Evolutionary conservation across 2,113 vertebrate genomes (phyloP).

Genomic region (Isichthys henryi): DNA sequence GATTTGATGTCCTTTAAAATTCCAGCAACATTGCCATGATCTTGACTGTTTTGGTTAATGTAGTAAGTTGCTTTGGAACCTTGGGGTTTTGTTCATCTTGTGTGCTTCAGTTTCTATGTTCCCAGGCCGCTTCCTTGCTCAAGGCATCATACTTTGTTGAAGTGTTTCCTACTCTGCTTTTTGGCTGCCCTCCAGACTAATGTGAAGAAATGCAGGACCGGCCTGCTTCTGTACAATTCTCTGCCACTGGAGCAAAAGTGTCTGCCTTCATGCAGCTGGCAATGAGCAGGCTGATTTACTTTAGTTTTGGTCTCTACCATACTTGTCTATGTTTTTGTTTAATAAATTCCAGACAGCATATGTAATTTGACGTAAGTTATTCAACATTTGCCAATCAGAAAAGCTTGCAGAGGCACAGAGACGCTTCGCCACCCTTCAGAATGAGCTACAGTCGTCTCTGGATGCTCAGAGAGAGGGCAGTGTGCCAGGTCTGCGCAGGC

Average conservation of each 20-base stretch:
- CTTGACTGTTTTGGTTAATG: background rate
- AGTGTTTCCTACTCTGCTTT: background rate
- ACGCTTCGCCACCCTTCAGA: slow-evolving; percentile 86
- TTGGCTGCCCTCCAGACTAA: background rate
- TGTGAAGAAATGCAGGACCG: background rate
- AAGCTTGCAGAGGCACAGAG: slow-evolving; percentile 96
- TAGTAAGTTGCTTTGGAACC: background rate
- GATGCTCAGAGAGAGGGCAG: slow-evolving; percentile 85
- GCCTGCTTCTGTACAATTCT: background rate
- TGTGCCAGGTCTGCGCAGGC: slow-evolving; percentile 67
- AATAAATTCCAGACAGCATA: background rate
- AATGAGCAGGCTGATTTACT: background rate
- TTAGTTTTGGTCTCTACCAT: background rate
- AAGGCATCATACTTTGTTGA: background rate
- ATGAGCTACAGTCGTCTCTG: slow-evolving; percentile 88
- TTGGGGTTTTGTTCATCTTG: background rate
- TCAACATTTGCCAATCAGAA: slow-evolving; percentile 54
- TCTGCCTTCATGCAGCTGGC: background rate
- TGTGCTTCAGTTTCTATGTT: background rate
- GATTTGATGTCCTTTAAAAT: background rate
- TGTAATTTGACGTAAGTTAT: background rate
- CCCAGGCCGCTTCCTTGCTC: background rate
- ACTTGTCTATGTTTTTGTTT: background rate
- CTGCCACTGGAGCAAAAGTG: background rate
- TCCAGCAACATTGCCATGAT: background rate